phyloP scores from a whole-genome alignment of 1,140 invertebrate genomes.

The Drosophila persimilis region DNA sequence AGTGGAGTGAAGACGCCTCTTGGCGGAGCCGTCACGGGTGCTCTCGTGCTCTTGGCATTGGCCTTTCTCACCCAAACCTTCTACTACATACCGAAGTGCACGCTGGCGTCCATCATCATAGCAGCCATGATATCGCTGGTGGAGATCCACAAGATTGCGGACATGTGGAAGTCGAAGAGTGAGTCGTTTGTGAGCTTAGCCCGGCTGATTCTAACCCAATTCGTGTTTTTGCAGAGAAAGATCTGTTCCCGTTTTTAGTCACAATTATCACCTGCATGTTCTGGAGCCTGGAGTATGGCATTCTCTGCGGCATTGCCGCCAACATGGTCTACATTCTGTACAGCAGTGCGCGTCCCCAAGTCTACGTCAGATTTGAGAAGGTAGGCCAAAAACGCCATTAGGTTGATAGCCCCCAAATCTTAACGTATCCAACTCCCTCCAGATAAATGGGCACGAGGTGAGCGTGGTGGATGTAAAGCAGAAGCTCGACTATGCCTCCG shows the following conservation, averaged over 20 bases:
- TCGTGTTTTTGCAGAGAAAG: conserved; percentile 86
- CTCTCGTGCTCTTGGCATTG: conserved; percentile 88
- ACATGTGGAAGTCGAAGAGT: conserved; percentile 94
- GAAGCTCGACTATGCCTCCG: conserved; percentile 73
- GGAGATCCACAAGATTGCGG: conserved; percentile 88
- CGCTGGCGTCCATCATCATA: conserved; percentile 89
- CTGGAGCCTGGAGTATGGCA: conserved; percentile 91
- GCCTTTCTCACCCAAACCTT: conserved; percentile 89
- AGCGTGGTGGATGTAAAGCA: conserved; percentile 68
- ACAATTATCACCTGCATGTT: conserved; percentile 90
- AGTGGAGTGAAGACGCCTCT: conserved; percentile 94
- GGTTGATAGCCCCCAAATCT: not conserved
- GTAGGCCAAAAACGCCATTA: conserved; percentile 76
- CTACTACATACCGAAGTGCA: conserved; percentile 91
- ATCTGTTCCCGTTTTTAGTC: conserved; percentile 89
- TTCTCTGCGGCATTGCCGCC: conserved; percentile 91
- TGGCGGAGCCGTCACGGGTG: conserved; percentile 91
- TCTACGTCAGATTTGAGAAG: conserved; percentile 85
- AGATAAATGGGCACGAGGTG: conserved; percentile 64
- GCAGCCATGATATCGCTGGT: conserved; percentile 92
- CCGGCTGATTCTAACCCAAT: rapidly evolving
- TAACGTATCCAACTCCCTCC: not conserved
- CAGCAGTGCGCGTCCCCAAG: conserved; percentile 89
- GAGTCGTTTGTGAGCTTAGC: conserved; percentile 66
- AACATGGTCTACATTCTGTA: conserved; percentile 91